phyloP scores from a whole-genome alignment of 1,140 invertebrate genomes.

The Drosophila insularis region DNA sequence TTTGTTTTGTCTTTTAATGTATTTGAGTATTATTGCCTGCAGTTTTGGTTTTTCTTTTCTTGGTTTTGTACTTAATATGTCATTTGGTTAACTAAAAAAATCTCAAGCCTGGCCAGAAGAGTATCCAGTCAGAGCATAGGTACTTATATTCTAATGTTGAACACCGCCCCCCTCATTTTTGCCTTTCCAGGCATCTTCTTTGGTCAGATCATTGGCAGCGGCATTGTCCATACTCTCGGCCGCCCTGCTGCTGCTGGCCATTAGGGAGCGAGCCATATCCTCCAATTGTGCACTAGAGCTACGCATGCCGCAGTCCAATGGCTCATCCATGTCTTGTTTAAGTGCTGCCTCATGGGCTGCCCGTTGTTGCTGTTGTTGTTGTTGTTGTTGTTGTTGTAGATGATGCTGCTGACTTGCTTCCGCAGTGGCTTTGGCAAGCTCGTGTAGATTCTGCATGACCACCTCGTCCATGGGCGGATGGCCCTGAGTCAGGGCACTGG shows the following conservation, averaged over 20 bases:
- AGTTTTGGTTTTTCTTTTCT: slow-evolving; percentile 44
- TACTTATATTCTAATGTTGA: slow-evolving; percentile 35
- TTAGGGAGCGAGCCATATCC: slow-evolving; percentile 62
- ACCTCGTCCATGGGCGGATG: slow-evolving; percentile 62
- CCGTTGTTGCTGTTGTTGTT: not conserved
- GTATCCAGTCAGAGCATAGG: not conserved
- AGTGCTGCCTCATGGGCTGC: slow-evolving; percentile 34
- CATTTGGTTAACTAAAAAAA: slow-evolving; percentile 21
- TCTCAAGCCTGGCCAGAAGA: slow-evolving; percentile 3
- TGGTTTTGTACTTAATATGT: slow-evolving; percentile 63
- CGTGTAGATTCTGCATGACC: slow-evolving; percentile 65
- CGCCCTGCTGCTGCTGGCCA: slow-evolving; percentile 44
- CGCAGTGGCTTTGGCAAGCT: slow-evolving; percentile 66
- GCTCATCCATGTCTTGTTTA: slow-evolving; percentile 59
- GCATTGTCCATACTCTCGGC: slow-evolving; percentile 33
- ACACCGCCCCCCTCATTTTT: slow-evolving; percentile 59
- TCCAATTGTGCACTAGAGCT: slow-evolving; percentile 48
- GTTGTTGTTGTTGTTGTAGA: slow-evolving; percentile 29
- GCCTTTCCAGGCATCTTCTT: slow-evolving; percentile 64
- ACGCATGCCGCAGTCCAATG: slow-evolving; percentile 67
- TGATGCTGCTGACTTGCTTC: slow-evolving; percentile 58
- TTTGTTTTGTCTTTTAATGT: slow-evolving; percentile 37
- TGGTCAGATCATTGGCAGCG: slow-evolving; percentile 47
- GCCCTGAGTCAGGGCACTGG: slow-evolving; percentile 42
- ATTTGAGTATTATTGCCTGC: slow-evolving; percentile 77